Conservation (phyloP, 2,888 invertebrate genomes). For the Ferdinandea cuprea region DNA sequence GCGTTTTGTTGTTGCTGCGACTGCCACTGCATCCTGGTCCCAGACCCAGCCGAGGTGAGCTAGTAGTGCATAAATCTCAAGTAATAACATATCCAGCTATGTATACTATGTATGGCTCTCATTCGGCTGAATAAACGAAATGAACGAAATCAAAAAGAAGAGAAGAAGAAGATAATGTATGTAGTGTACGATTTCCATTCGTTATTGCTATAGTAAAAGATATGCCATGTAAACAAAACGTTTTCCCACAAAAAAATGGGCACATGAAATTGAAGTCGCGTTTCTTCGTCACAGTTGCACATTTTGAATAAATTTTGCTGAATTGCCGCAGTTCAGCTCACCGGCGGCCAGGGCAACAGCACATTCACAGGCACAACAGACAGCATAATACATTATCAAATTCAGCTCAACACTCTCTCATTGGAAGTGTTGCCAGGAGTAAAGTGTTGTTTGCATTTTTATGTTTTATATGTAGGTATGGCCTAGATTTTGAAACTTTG, state of each 20-base stretch:
- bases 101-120: neutral
- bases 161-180: neutral
- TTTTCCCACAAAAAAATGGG: neutral
- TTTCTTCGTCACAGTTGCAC: neutral
- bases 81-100: constrained; percentile 31
- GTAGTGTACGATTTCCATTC: neutral
- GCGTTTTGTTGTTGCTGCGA: neutral
- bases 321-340: neutral
- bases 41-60: constrained; percentile 26
- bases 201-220: neutral
- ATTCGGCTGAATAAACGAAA: constrained; percentile 16
- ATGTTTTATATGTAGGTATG: neutral
- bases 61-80: too few relatives aligned
- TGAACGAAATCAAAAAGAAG: neutral
- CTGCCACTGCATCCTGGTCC: constrained; percentile 5
- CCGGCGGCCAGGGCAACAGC: neutral
- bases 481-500: too few relatives aligned
- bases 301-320: constrained; percentile 21
- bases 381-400: neutral
- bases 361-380: too few relatives aligned
- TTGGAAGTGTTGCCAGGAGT: neutral
- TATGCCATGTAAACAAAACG: constrained; percentile 23
- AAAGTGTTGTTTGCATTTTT: neutral
- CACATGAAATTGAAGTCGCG: neutral
- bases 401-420: constrained; percentile 25